These are phyloP conservation scores for Gnathonemus longibarbis DNA, from an alignment of 2,113 vertebrate species.

Conservation along the genomic window DNA sequence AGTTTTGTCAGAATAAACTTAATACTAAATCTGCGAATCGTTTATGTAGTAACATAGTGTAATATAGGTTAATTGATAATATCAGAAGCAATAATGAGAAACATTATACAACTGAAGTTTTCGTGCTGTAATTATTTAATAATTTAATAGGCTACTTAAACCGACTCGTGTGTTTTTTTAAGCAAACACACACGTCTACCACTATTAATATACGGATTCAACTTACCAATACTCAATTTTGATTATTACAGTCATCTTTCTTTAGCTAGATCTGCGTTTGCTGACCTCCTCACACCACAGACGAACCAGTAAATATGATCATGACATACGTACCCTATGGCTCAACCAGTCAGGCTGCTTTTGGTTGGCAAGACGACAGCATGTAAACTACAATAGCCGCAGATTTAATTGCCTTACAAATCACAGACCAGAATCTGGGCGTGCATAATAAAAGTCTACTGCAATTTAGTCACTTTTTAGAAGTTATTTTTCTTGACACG, in stretches of 20 bases:
- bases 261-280: not conserved
- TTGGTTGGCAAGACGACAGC: slow-evolving; percentile 5
- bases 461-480: not conserved
- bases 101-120: not conserved
- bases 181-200: not conserved
- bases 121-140: not conserved
- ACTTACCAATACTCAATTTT: slow-evolving; percentile 62
- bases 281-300: not conserved
- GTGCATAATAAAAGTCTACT: not conserved
- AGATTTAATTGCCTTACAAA: not conserved
- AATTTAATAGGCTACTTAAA: not conserved
- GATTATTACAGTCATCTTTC: slow-evolving; percentile 47
- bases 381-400: not conserved
- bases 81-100: not conserved
- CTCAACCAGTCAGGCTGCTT: not conserved
- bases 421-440: not conserved
- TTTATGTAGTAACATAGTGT: not conserved
- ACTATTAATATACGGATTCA: not conserved
- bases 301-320: not conserved
- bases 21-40: not conserved
- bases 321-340: not conserved
- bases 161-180: too few relatives aligned
- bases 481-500: not conserved
- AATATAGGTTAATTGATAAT: not conserved
- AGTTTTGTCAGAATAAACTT: not conserved